Base-by-base conservation (phyloP, 2,113 vertebrate species). In the Xiphophorus maculatus region DNA sequence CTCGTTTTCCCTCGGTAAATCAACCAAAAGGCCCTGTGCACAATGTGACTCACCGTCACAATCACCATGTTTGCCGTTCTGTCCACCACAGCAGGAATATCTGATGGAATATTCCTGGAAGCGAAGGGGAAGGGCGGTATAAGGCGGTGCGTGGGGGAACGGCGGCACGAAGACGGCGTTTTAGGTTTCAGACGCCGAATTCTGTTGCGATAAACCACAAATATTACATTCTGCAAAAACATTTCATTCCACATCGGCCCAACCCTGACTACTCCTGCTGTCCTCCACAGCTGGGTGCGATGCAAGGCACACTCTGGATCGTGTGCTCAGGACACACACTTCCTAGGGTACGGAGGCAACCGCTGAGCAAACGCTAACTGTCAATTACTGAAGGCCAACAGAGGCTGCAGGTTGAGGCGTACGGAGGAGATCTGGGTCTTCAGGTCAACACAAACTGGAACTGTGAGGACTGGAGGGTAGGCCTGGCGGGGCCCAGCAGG, bases 331-430 rank as follows among this genome's bases (percentile, higher is more conserved):
- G 82, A 44, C 82, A 87, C 90, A 91, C 87, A 91, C 92, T 91
- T 91, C 75, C 87, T 83, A 79, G 86, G 86, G 87, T 44, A 88
- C 89, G 69, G 87, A 84, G 10, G 63, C 62, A 76, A 62, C 71
- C 37, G 1, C 28, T 79, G 82, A 74, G 82, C 86, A 87, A 91
- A 90, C 89, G 83, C 75, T 73, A 84, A 87, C 81, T 89, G 85
- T 83, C 90, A 93, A 93, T 94, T 91, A 93, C 89, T 15, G 66
- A 87, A 82, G 87, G 81, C 86, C 83, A 93, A 93, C 92, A 93
- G 80, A 87, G 91, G 84, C 87, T 83, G 85, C 89, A 88, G 87
- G 82, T 80, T 76, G 3, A 0, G 66, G 85, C 51, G 87, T 80
- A 63, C 86, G 13, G 75, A 89, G 80, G 82, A 83, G 69, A 62